Evolutionary conservation across 2,888 invertebrate species (phyloP), one percentile per base, ranked within the genome.

Genomic region (Amaurobius ferox): DNA sequence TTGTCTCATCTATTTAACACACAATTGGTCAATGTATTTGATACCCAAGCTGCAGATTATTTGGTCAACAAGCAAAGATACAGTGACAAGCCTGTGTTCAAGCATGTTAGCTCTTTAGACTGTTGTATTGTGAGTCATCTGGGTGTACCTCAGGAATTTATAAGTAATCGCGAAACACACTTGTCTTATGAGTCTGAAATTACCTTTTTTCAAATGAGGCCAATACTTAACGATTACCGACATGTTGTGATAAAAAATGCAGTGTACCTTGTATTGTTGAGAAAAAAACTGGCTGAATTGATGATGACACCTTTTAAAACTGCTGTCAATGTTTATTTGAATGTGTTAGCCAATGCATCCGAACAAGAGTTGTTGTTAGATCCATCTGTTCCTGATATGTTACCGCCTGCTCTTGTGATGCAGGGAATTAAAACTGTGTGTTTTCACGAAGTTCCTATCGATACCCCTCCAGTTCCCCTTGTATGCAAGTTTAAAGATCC

Each of bases 1-100:
- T 90, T 94, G 67, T 92, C 92, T 90, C 93, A 94, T 90, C 93
- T 93, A 89, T 94, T 93, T 90, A 91, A 92, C 90, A 92, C 94
- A 13, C 92, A 92, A 89, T 90, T 94, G 73, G 90, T 91, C 80
- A 93, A 93, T 89, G 92, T 94, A 48, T 94, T 94, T 92, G 94
- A 94, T 90, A 94, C 94, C 87, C 93, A 94, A 93, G 94, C 94
- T 2, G 83, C 83, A 5, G 77, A 85, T 39, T 55, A 19, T 3
- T 7, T 83, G 6, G 48, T 72, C 5, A 48, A 16, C 3, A 55
- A 44, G 29, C 83, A 77, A 26, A 62, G 29, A 1, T 48, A 7
- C n/a, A 48, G 64, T 11, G 39, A 29, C 5, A 19, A 55, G 16
- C 5, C 5, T n/a, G 7, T 16, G n/a, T 55, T 28, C n/a, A 29